Percentiles rank a stretch among this genome's conserved stretches.
Evolutionary conservation across 2,888 invertebrate genomes (phyloP).

Genomic region (Electrophaes corylata): DNA sequence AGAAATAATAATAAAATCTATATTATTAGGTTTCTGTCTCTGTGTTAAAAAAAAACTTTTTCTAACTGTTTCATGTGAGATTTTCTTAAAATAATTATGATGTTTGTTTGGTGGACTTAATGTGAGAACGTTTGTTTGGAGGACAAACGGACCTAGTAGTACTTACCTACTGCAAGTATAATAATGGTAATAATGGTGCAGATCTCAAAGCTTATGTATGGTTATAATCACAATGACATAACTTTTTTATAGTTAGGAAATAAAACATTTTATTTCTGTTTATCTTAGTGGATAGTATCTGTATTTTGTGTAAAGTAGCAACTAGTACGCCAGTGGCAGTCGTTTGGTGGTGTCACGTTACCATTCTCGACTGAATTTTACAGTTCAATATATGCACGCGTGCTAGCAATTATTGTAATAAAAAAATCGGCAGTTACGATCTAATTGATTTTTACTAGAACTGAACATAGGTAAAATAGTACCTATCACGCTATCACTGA

Average conservation of each 20-base stretch:
- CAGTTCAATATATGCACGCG: slow-evolving; percentile 24
- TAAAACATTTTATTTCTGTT: background rate
- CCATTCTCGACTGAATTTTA: slow-evolving; percentile 59
- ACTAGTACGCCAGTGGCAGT: slow-evolving; percentile 71
- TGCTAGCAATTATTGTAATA: slow-evolving; percentile 19
- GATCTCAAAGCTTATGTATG: slow-evolving; percentile 24
- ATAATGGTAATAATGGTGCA: slow-evolving; percentile 18
- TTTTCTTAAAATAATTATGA: background rate
- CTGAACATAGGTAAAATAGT: no score
- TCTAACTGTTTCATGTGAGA: background rate
- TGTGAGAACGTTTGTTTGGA: background rate
- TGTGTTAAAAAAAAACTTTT: background rate
- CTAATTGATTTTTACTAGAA: background rate
- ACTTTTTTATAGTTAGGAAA: slow-evolving; percentile 2
- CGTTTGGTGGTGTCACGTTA: slow-evolving; percentile 82
- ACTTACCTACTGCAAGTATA: background rate
- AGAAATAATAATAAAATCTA: background rate
- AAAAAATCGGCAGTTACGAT: background rate
- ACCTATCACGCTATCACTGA: no score
- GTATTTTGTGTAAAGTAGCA: slow-evolving; percentile 42
- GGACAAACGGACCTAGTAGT: background rate
- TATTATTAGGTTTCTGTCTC: background rate
- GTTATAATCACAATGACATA: slow-evolving; percentile 6
- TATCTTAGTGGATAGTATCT: slow-evolving; percentile 2
- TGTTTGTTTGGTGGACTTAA: background rate